These are phyloP conservation scores for Hydractinia echinata DNA, from an alignment of 30 jellyfish, hydroid and myxozoan species.

Conservation along the genomic window DNA sequence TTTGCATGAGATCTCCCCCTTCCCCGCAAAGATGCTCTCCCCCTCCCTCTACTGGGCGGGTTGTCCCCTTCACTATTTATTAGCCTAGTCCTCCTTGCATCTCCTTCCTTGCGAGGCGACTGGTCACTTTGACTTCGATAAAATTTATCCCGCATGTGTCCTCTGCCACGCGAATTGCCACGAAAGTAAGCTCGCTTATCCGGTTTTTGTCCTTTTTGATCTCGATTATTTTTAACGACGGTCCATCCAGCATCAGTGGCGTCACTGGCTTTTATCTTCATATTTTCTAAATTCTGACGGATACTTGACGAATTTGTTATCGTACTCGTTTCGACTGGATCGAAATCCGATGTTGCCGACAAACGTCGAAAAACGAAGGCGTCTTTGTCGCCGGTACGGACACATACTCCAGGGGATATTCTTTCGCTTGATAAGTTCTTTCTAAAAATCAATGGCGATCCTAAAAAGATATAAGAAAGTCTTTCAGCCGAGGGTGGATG, in stretches of 20 bases:
- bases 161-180: constrained; percentile 23
- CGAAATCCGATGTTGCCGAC: background rate
- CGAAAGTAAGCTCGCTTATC: background rate
- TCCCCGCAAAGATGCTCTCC: background rate
- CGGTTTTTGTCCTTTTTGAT: background rate
- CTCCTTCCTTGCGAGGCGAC: constrained; percentile 20
- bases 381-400: background rate
- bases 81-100: background rate
- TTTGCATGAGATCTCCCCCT: constrained; percentile 10
- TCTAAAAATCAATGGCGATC: constrained; percentile 1
- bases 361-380: background rate
- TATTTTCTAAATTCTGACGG: background rate
- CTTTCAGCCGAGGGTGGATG: too few species aligned
- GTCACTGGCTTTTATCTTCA: background rate
- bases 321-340: background rate
- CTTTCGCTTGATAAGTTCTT: background rate
- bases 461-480: background rate
- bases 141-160: background rate
- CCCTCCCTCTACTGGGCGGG: constrained; percentile 17
- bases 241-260: constrained; percentile 15
- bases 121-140: constrained; percentile 42
- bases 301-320: background rate
- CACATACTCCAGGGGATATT: background rate
- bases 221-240: constrained; percentile 30
- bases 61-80: constrained; percentile 18